Evolutionary conservation across 2,888 invertebrate genomes (phyloP), one percentile per base, ranked within the genome.

Genomic region (Dasypogon diadema): DNA sequence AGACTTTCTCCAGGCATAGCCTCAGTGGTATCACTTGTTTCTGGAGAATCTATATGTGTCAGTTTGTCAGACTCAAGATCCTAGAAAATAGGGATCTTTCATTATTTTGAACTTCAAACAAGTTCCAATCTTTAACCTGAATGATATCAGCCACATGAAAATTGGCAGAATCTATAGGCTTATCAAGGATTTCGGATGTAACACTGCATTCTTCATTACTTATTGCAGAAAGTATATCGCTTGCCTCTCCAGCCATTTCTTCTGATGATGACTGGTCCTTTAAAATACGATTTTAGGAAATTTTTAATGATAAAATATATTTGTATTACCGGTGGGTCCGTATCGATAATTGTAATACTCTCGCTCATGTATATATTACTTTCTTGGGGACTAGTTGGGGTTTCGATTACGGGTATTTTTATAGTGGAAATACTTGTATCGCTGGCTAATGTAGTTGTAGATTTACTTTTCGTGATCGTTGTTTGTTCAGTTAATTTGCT

Each of bases 21-120:
- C 82, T 93, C 93, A 2, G 91, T 91, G 8, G 91, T 90, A 78
- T 95, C 94, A 4, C 93, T 93, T 10, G 90, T 89, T 87, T 94
- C 94, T 0, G 94, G 93, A 0, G 94, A 94, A 83, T 95, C 94
- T 73, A 94, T 94, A 82, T 95, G 94, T 10, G 91, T 91, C 68
- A 94, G 92, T 72, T 87, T 87, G 73, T 82, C 83, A 0, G 83
- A 82, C 76, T 84, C 84, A 6, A 85, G 79, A 72, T 79, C 89
- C 89, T 82, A 87, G 4, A 22, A 56, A 46, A 68, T 12, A 5
- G n/a, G n/a, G 21, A 22, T 26, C 54, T 30, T 56, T 22, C 42
- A 24, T 34, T 24, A 56, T 55, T 26, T 24, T 22, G 21, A 48
- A 37, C n/a, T 60, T 1, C 14, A 51, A 16, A 16, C 14, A 6